These are phyloP conservation scores for Rhagophthalmus giganteus DNA, from an alignment of 2,888 invertebrate genomes.

Conservation along the genomic window DNA sequence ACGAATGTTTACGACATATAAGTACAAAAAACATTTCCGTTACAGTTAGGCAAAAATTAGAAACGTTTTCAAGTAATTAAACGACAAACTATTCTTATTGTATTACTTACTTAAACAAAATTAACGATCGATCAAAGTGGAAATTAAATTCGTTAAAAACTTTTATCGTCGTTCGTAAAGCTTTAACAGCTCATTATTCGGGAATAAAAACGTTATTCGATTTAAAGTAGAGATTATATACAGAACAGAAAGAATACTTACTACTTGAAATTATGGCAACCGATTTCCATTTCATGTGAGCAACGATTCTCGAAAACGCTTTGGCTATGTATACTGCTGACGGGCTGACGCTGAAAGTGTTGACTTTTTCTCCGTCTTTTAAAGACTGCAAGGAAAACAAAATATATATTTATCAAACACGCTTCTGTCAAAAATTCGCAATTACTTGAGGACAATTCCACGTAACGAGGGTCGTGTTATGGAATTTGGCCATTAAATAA, in stretches of 20 bases:
- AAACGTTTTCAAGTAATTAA: too few relatives aligned
- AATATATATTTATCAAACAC: background rate
- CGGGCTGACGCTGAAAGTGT: constrained; percentile 40
- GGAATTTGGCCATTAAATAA: constrained; percentile 56
- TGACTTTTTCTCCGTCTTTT: constrained; percentile 23
- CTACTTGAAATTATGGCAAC: constrained; percentile 60
- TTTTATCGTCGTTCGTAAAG: too few relatives aligned
- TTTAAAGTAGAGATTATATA: too few relatives aligned
- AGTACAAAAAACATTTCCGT: too few relatives aligned
- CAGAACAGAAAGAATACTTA: constrained; percentile 45
- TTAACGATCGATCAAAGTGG: too few relatives aligned
- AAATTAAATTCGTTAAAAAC: too few relatives aligned
- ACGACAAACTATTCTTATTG: too few relatives aligned
- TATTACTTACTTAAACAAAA: too few relatives aligned
- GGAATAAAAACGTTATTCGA: too few relatives aligned
- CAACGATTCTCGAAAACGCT: constrained; percentile 56
- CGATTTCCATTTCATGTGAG: constrained; percentile 60
- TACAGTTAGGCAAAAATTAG: too few relatives aligned
- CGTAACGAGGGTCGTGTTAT: constrained; percentile 57
- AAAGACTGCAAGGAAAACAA: constrained; percentile 26
- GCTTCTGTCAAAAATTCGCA: background rate
- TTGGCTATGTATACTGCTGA: constrained; percentile 56
- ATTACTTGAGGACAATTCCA: constrained; percentile 62
- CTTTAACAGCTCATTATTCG: too few relatives aligned
- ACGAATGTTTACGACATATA: too few relatives aligned